phyloP scores from a whole-genome alignment of 2,797 vertebrate species.

The Urosaurus nigricauda region DNA sequence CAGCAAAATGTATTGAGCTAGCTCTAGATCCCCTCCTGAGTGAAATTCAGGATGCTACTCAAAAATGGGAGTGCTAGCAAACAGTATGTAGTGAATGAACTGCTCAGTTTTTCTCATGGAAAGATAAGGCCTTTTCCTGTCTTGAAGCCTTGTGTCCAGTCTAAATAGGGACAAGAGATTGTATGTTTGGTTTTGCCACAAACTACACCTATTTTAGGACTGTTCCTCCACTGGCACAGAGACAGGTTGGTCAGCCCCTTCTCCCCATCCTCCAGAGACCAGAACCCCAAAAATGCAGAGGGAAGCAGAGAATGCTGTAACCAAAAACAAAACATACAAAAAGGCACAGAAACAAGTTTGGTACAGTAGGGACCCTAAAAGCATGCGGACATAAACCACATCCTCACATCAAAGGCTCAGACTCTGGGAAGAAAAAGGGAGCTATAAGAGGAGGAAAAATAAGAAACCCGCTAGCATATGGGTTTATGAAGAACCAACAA shows the following conservation, averaged over 20 bases:
- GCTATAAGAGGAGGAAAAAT: background rate
- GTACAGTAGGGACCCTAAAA: background rate
- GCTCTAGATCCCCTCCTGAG: too few relatives aligned
- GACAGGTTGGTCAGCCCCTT: background rate
- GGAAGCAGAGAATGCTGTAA: too few relatives aligned
- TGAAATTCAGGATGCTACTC: background rate
- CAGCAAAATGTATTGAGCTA: too few relatives aligned
- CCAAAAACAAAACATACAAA: background rate
- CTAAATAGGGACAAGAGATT: conserved; percentile 61
- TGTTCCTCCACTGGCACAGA: conserved; percentile 13
- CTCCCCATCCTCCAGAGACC: accelerated
- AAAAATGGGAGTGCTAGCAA: background rate
- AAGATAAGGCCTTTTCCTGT: background rate
- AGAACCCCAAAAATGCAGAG: background rate
- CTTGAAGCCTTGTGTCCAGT: conserved; percentile 11
- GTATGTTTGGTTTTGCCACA: conserved; percentile 54
- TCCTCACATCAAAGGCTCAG: background rate
- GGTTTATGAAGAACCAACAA: background rate
- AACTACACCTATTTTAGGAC: conserved; percentile 3
- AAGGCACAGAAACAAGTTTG: background rate
- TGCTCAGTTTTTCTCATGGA: accelerated
- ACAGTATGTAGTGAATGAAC: too few relatives aligned
- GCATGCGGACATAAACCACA: background rate
- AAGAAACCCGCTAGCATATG: background rate
- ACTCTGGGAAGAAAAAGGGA: background rate